phyloP scores from a whole-genome alignment of 2,888 invertebrate species.

The Diabrotica balteata region DNA sequence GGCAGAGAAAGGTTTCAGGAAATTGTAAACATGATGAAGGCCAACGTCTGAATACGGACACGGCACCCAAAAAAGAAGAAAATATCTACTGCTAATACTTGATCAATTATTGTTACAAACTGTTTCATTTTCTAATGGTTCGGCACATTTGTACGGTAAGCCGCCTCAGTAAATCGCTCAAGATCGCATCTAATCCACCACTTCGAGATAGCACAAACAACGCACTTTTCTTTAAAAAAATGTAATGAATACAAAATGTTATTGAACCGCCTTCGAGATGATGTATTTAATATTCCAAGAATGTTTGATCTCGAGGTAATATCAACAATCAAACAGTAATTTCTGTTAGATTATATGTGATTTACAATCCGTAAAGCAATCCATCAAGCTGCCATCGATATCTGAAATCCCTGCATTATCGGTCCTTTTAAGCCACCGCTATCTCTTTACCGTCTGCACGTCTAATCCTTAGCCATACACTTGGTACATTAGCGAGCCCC shows the following conservation, averaged over 20 bases:
- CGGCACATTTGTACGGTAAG: no score
- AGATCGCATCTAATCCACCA: no score
- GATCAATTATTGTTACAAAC: no score
- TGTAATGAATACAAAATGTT: slow-evolving; percentile 1
- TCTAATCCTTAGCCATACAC: slow-evolving; percentile 54
- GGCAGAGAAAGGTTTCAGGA: no score
- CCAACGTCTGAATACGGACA: no score
- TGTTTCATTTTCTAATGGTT: no score
- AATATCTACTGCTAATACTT: no score
- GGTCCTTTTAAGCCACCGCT: slow-evolving; percentile 58
- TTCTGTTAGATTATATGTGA: slow-evolving; percentile 61
- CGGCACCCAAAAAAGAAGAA: no score
- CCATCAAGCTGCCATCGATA: slow-evolving; percentile 61
- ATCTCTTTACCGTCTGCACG: slow-evolving; percentile 56
- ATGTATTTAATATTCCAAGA: slow-evolving; percentile 27
- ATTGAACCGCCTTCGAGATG: slow-evolving; percentile 3
- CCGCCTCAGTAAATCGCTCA: no score
- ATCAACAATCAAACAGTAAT: slow-evolving; percentile 54
- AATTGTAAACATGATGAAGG: no score
- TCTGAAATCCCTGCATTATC: slow-evolving; percentile 61
- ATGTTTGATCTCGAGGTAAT: slow-evolving; percentile 40
- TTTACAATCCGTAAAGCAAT: slow-evolving; percentile 62
- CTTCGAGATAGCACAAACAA: no score
- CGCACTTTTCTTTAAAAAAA: no score
- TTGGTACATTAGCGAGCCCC: slow-evolving; percentile 27